A percentile compares a stretch with the other conserved stretches of the same genome.
Evolutionary conservation across 2,888 invertebrate genomes (phyloP).

Genomic region (Orthosia incerta): DNA sequence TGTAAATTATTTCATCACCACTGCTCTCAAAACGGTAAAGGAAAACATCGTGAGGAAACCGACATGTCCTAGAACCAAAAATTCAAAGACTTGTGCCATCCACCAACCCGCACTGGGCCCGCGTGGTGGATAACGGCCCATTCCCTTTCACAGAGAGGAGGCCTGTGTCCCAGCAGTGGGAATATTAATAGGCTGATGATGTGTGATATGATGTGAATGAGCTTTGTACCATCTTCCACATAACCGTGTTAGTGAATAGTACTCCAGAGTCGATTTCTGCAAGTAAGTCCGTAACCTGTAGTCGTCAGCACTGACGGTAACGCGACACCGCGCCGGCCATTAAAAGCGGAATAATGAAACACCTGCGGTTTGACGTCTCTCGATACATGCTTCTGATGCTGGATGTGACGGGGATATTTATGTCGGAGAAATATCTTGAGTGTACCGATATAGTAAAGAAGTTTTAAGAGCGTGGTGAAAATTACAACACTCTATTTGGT

Average conservation of each 20-base stretch:
- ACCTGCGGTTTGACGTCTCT: conserved; percentile 85
- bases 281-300: conserved; percentile 31
- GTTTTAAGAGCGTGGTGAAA: neutral
- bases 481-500: neutral
- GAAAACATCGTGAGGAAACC: too few relatives aligned
- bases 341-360: conserved; percentile 90
- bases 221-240: neutral
- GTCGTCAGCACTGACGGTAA: conserved; percentile 72
- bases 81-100: too few relatives aligned
- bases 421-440: neutral
- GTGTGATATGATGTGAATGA: too few relatives aligned
- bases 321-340: conserved; percentile 83
- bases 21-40: too few relatives aligned
- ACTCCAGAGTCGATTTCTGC: conserved; percentile 25
- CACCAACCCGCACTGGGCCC: too few relatives aligned
- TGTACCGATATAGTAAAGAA: neutral
- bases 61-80: too few relatives aligned
- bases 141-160: too few relatives aligned
- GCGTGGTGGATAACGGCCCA: too few relatives aligned
- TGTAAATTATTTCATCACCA: too few relatives aligned
- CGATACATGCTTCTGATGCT: conserved; percentile 51
- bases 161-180: too few relatives aligned
- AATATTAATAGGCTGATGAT: too few relatives aligned
- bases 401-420: conserved; percentile 53
- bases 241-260: conserved; percentile 38